Conservation (phyloP, 1,140 invertebrate genomes). For the Physella acuta region DNA sequence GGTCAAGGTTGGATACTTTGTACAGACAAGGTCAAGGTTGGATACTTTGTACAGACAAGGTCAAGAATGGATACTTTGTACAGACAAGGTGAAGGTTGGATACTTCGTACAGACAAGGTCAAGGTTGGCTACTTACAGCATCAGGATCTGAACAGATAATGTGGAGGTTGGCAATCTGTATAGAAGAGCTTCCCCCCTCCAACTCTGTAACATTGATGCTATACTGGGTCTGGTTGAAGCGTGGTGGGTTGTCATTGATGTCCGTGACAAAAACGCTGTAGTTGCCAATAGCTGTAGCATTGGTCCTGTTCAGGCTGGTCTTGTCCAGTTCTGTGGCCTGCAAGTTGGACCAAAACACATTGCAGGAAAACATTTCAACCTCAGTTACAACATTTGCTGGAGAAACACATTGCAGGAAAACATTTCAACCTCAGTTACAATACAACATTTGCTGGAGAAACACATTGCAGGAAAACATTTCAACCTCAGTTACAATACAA, state of each 20-base stretch:
- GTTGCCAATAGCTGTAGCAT: constrained; percentile 13
- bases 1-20: too few relatives aligned
- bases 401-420: too few relatives aligned
- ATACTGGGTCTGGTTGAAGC: not conserved
- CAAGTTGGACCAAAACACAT: not conserved
- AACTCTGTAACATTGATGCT: constrained; percentile 14
- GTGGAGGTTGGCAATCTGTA: constrained; percentile 15
- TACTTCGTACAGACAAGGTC: too few relatives aligned
- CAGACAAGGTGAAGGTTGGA: too few relatives aligned
- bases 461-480: too few relatives aligned
- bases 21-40: too few relatives aligned
- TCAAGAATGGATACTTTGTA: too few relatives aligned
- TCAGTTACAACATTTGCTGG: too few relatives aligned
- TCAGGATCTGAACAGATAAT: constrained; percentile 17
- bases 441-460: too few relatives aligned
- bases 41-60: too few relatives aligned
- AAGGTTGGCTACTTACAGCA: not conserved
- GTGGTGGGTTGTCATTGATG: constrained; percentile 13
- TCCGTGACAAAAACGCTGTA: constrained; percentile 21
- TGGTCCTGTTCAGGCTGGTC: not conserved
- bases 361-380: not conserved
- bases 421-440: too few relatives aligned
- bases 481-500: too few relatives aligned
- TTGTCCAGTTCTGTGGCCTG: constrained; percentile 21
- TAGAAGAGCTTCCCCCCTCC: not conserved